A percentile compares a stretch with the other conserved stretches of the same genome.
phyloP scores from a whole-genome alignment of 2,113 vertebrate species.

The Antechinus flavipes region DNA sequence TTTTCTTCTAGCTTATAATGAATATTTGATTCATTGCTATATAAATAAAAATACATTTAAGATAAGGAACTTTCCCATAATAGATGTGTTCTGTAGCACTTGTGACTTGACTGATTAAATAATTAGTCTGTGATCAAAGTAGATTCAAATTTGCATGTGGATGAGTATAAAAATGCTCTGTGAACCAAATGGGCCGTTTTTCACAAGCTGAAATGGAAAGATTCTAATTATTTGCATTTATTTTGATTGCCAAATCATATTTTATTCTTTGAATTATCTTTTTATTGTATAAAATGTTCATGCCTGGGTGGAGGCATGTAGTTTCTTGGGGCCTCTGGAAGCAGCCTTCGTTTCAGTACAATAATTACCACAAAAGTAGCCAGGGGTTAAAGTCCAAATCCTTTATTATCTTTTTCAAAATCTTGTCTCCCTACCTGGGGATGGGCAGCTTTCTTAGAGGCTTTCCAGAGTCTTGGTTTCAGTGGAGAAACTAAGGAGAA shows the following conservation, averaged over 20 bases:
- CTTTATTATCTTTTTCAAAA: too few species aligned
- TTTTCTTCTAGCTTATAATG: conserved; percentile 34
- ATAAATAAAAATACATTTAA: conserved; percentile 73
- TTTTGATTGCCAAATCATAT: conserved; percentile 68
- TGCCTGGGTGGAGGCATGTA: neutral
- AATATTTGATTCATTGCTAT: conserved; percentile 64
- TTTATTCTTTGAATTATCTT: conserved; percentile 63
- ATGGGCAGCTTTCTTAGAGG: too few species aligned
- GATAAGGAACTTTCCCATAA: conserved; percentile 68
- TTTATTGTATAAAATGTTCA: conserved; percentile 64
- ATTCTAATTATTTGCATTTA: conserved; percentile 80
- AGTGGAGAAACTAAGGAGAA: too few species aligned
- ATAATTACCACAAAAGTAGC: too few species aligned
- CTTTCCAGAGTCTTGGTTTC: too few species aligned
- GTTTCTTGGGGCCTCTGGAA: too few species aligned
- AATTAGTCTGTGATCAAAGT: conserved; percentile 74
- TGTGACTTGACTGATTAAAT: conserved; percentile 78
- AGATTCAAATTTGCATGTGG: conserved; percentile 71
- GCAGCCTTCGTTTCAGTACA: too few species aligned
- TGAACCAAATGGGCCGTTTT: conserved; percentile 76
- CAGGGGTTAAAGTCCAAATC: too few species aligned
- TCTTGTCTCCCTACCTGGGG: too few species aligned
- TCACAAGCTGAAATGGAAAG: conserved; percentile 50
- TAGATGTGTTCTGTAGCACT: conserved; percentile 65
- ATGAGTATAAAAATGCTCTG: conserved; percentile 65